Percentiles rank a stretch among this genome's conserved stretches.
Conservation (phyloP, 2,797 vertebrate genomes). For the Petrocephalus schoutedeni region DNA sequence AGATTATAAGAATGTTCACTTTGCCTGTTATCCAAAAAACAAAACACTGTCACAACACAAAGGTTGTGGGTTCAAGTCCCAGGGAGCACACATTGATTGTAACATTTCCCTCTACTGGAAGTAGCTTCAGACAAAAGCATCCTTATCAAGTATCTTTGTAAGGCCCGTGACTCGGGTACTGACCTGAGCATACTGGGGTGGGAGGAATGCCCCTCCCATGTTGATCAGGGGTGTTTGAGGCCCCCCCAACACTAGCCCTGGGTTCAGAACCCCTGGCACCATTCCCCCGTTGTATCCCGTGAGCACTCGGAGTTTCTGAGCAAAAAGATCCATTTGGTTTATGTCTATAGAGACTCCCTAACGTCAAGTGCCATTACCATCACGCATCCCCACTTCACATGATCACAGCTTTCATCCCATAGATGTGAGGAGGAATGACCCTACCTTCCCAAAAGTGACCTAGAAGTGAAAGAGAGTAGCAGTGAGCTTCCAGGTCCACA, state of each 20-base stretch:
- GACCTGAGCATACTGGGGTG: constrained; percentile 55
- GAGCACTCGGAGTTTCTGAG: constrained; percentile 43
- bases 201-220: constrained; percentile 40
- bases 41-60: background rate
- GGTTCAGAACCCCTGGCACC: constrained; percentile 28
- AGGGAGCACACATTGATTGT: background rate
- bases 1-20: too few species aligned
- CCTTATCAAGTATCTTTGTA: background rate
- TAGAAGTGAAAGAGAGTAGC: constrained; percentile 33
- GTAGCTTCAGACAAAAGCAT: background rate
- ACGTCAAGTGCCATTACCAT: background rate
- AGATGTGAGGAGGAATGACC: background rate
- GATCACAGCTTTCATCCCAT: background rate
- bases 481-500: constrained; percentile 15
- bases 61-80: background rate
- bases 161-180: constrained; percentile 16
- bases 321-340: background rate
- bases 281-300: constrained; percentile 43
- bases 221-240: constrained; percentile 39
- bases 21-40: background rate
- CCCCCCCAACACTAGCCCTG: constrained; percentile 18
- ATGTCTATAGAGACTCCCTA: background rate
- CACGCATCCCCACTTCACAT: too few species aligned
- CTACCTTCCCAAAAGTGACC: constrained; percentile 56
- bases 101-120: background rate